These are phyloP conservation scores for Platanista minor DNA, from an alignment of 2,113 vertebrate genomes.

Conservation along the genomic window DNA sequence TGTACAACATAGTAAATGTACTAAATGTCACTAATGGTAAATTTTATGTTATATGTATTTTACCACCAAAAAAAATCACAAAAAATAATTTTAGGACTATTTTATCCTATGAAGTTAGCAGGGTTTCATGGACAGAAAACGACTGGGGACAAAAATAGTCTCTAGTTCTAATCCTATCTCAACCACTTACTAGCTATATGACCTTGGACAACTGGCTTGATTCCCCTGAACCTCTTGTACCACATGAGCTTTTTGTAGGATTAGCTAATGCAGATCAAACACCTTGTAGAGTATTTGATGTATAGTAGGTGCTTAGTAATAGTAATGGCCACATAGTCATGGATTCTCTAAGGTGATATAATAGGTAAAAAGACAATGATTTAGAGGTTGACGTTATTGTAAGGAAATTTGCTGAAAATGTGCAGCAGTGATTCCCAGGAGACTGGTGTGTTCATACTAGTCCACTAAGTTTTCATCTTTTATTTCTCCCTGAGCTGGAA, in stretches of 20 bases:
- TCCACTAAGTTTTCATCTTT: neutral
- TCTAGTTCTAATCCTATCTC: neutral
- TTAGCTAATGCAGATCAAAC: neutral
- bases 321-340: neutral
- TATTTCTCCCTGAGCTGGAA: conserved; percentile 22
- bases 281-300: neutral
- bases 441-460: neutral
- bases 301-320: neutral
- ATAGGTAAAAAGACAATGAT: neutral
- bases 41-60: neutral
- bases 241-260: neutral
- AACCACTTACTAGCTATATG: neutral
- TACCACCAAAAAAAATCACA: neutral
- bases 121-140: neutral
- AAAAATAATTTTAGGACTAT: neutral
- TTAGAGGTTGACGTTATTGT: neutral
- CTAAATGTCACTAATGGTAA: neutral
- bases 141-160: neutral
- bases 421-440: neutral
- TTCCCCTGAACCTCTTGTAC: neutral
- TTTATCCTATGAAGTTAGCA: neutral
- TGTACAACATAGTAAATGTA: neutral
- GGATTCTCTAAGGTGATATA: neutral
- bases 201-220: neutral
- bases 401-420: conserved; percentile 9